Conservation (phyloP, 1,140 invertebrate species). For the Aphaenogaster floridana region DNA sequence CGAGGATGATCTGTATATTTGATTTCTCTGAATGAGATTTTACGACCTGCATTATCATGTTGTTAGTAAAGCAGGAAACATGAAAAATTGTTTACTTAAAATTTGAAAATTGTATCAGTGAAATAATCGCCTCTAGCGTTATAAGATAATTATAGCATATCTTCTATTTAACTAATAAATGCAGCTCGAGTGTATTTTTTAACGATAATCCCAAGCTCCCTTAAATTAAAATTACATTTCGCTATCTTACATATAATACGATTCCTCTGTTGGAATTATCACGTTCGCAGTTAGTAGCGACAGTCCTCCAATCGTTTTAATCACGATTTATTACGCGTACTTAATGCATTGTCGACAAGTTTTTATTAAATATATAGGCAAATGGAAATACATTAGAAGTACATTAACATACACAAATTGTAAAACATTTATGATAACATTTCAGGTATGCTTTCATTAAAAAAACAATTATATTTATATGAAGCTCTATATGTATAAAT, state of each 20-base stretch:
- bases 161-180: constrained; percentile 74
- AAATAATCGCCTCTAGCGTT: constrained; percentile 44
- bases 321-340: not conserved
- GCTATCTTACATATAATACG: constrained; percentile 71
- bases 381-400: not conserved
- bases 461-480: constrained; percentile 6
- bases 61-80: constrained; percentile 43
- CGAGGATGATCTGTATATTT: not conserved
- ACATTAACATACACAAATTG: not conserved
- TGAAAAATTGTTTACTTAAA: constrained; percentile 37
- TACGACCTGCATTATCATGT: not conserved
- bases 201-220: constrained; percentile 51
- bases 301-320: constrained; percentile 11
- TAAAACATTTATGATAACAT: constrained; percentile 10
- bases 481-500: constrained; percentile 2
- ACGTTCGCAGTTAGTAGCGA: constrained; percentile 73
- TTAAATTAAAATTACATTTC: constrained; percentile 69
- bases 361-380: constrained; percentile 41
- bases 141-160: constrained; percentile 70
- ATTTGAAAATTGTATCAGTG: constrained; percentile 37
- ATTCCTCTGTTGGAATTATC: constrained; percentile 75
- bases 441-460: not conserved
- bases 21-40: not conserved
- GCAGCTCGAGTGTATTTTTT: constrained; percentile 69
- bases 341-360: constrained; percentile 23